A percentile compares a stretch with the other conserved stretches of the same genome.
phyloP scores from a whole-genome alignment of 2,797 vertebrate genomes.

The Tauraco hartlaubi region DNA sequence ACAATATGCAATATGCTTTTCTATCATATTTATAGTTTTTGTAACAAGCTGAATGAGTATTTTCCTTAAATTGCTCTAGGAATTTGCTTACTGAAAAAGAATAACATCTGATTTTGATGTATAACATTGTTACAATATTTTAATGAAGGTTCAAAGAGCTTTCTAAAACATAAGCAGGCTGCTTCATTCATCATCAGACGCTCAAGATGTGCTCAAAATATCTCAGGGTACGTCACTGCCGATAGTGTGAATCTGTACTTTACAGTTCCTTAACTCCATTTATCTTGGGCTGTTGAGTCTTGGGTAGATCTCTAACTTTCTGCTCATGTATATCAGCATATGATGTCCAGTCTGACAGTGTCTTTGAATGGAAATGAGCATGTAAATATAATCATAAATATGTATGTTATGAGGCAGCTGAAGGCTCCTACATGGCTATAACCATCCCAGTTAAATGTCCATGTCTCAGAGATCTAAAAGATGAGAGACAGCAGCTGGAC shows the following conservation, averaged over 20 bases:
- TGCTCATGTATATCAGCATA: neutral
- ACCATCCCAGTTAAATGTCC: conserved; percentile 4
- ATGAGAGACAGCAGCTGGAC: neutral
- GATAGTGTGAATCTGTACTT: neutral
- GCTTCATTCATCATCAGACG: neutral
- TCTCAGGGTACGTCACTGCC: neutral
- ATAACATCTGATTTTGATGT: neutral
- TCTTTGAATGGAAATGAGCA: neutral
- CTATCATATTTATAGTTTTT: neutral
- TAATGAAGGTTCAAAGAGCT: neutral
- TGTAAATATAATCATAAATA: neutral
- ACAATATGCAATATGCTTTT: neutral
- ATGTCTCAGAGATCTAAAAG: neutral
- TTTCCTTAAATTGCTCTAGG: neutral
- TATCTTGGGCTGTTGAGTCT: neutral
- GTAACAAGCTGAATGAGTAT: neutral
- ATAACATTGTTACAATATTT: neutral
- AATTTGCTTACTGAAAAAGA: conserved; percentile 9
- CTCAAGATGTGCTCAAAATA: neutral
- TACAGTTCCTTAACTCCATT: neutral
- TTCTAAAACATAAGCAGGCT: neutral
- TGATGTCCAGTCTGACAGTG: neutral
- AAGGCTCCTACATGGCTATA: neutral
- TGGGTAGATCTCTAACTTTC: neutral
- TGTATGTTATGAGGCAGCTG: neutral